Evolutionary conservation across 2,797 vertebrate genomes (phyloP).

Genomic region (Lophius americanus): DNA sequence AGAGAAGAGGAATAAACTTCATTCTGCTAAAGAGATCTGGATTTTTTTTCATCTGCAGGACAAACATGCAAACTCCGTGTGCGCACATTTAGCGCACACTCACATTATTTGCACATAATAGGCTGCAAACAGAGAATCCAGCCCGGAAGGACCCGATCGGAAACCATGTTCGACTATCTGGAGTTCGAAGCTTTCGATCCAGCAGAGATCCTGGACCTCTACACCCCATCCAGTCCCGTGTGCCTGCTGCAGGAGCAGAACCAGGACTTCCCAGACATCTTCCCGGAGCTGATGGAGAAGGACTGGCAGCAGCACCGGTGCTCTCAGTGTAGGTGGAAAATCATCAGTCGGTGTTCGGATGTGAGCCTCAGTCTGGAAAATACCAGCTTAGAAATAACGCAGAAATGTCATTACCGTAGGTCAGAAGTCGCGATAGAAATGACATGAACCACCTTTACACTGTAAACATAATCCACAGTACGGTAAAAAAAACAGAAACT

Average conservation of each 20-base stretch:
- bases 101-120: constrained; percentile 88
- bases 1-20: constrained; percentile 81
- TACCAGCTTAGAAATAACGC: not conserved
- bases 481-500: too few species aligned
- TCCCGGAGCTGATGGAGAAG: constrained; percentile 90
- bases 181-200: constrained; percentile 91
- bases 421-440: not conserved
- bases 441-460: too few species aligned
- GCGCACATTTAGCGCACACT: constrained; percentile 51
- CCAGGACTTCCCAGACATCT: constrained; percentile 88
- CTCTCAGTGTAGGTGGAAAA: constrained; percentile 90
- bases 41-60: constrained; percentile 11
- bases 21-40: constrained; percentile 57
- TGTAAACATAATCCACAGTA: too few species aligned
- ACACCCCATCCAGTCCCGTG: constrained; percentile 85
- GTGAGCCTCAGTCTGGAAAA: not conserved
- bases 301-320: constrained; percentile 88
- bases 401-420: too few species aligned
- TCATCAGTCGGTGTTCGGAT: too few species aligned
- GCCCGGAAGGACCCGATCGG: constrained; percentile 72
- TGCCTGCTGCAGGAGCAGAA: constrained; percentile 80
- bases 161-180: constrained; percentile 95
- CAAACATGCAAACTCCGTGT: constrained; percentile 16
- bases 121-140: constrained; percentile 70
- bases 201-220: constrained; percentile 90